A percentile compares a stretch with the other conserved stretches of the same genome.
Conservation (phyloP, 2,888 invertebrate genomes). For the Agrotis segetum region DNA sequence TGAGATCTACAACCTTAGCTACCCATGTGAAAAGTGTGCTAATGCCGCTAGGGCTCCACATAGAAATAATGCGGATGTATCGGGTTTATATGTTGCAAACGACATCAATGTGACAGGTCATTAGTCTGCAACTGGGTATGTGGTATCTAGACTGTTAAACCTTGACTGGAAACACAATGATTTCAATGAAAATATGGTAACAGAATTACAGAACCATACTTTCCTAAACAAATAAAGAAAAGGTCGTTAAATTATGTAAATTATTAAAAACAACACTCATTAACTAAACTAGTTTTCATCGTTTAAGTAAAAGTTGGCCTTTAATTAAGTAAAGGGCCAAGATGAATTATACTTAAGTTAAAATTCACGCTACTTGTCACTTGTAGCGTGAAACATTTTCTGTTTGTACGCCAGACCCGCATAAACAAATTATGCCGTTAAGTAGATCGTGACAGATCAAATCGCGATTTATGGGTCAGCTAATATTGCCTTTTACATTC, state of each 20-base stretch:
- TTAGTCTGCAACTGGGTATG: conserved; percentile 31
- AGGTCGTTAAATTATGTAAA: conserved; percentile 32
- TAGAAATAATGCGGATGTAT: conserved; percentile 56
- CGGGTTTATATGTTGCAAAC: conserved; percentile 56
- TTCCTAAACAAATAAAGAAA: neutral
- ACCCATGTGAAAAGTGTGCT: conserved; percentile 53
- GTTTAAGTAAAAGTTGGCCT: conserved; percentile 63
- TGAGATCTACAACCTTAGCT: conserved; percentile 20
- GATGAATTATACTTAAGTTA: conserved; percentile 60
- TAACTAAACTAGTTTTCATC: conserved; percentile 34
- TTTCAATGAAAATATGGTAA: conserved; percentile 1
- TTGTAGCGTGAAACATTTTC: conserved; percentile 72
- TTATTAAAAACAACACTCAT: conserved; percentile 16
- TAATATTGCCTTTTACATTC: conserved; percentile 72
- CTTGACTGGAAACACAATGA: neutral
- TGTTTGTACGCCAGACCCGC: conserved; percentile 63
- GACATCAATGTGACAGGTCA: conserved; percentile 57
- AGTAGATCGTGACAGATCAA: conserved; percentile 88
- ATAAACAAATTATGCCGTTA: conserved; percentile 75
- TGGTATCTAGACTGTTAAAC: conserved; percentile 16
- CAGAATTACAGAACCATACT: neutral
- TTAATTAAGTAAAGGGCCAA: conserved; percentile 66
- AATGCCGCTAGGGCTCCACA: conserved; percentile 37
- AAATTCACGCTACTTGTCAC: conserved; percentile 71
- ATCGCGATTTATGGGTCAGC: conserved; percentile 85